Evolutionary conservation across 1,140 invertebrate species (phyloP), one percentile per base, ranked within the genome.

Genomic region (Drosophila ananassae): DNA sequence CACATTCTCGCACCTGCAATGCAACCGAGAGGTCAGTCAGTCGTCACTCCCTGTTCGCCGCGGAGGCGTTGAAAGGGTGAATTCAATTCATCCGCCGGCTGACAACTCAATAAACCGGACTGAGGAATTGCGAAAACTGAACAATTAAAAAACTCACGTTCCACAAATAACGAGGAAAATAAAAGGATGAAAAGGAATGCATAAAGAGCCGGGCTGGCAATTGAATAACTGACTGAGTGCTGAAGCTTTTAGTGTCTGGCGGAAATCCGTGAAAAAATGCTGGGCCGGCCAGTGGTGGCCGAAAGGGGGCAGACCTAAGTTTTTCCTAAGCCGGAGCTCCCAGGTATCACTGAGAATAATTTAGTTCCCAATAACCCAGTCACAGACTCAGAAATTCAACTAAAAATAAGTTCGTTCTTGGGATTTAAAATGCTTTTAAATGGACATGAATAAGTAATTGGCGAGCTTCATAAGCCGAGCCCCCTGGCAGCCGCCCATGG

Each of bases 1-100:
- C 66, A 98, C 97, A 91, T 98, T 98, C 91, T 98, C 97, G 90
- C 97, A 98, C 53, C 91, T 92, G 74, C 12, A 85, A 77, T 46
- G 44, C 44, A 48, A 37, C 12, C 0, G 46, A 37, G 32, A 7
- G 12, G 7, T 25, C 3, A 13, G 24, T 10, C 17, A 5, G 53
- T n/a, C 17, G 17, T 17, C 17, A 52, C 22, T 3, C 46, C 58
- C 58, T 62, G 37, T 62, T 37, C 59, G 46, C 46, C 77, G 62
- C 58, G 34, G 41, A 53, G 48, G 53, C 58, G 46, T 37, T 56
- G 57, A 74, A 66, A 58, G 39, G 57, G 46, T 10, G 66, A 68
- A 79, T 84, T 60, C 28, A 76, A 84, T 83, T 83, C 50, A 39
- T 51, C 13, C 48, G 37, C 4, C 51, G 22, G 10, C 52, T 58